Conservation (phyloP, 2,888 invertebrate species). For the Chaetoderma sp. region DNA sequence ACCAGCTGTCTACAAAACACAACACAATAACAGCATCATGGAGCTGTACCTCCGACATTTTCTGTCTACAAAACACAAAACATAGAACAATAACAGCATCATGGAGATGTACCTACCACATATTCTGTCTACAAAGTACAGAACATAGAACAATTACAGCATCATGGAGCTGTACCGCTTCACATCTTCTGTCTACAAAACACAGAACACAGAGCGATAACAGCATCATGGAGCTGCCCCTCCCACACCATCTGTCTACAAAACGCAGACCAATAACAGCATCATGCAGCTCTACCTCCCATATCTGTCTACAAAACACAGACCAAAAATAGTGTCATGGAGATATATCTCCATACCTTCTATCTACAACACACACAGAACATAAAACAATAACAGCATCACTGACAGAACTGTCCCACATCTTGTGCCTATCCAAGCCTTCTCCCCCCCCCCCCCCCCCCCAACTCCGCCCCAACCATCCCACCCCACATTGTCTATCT, state of each 20-base stretch:
- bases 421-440: neutral
- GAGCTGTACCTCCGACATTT: conserved; percentile 70
- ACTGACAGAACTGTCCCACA: neutral
- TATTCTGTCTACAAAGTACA: conserved; percentile 13
- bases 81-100: conserved; percentile 54
- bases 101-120: neutral
- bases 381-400: conserved; percentile 42
- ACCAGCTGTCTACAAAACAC: conserved; percentile 53
- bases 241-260: conserved; percentile 69
- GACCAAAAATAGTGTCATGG: conserved; percentile 69
- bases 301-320: conserved; percentile 58
- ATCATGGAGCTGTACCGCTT: conserved; percentile 70
- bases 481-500: neutral
- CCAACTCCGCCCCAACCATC: neutral
- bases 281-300: conserved; percentile 71
- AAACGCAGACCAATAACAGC: conserved; percentile 62
- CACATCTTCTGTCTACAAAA: conserved; percentile 65
- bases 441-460: neutral
- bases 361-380: conserved; percentile 55
- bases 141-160: conserved; percentile 59
- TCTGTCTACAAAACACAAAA: conserved; percentile 46
- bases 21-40: conserved; percentile 70
- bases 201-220: conserved; percentile 67
- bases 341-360: conserved; percentile 69
- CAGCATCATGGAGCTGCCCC: conserved; percentile 70